phyloP scores from a whole-genome alignment of 2,888 invertebrate genomes.

The Aphodius granarius region DNA sequence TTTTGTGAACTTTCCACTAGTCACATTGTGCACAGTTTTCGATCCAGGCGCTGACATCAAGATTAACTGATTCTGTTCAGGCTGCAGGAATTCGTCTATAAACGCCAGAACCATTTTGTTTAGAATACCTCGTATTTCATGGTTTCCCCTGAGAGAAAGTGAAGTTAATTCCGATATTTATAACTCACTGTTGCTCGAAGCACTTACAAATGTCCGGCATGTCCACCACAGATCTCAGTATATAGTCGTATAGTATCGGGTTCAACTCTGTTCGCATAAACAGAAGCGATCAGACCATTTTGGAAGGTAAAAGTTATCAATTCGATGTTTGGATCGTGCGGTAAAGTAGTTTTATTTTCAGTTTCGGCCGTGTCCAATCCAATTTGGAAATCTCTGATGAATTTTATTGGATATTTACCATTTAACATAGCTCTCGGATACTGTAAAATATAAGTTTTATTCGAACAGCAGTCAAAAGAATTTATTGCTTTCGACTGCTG shows the following conservation, averaged over 20 bases:
- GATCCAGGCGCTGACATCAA: conserved; percentile 40
- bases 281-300: conserved; percentile 82
- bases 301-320: conserved; percentile 95
- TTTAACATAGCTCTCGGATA: conserved; percentile 69
- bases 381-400: conserved; percentile 85
- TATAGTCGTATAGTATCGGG: conserved; percentile 92
- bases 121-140: conserved; percentile 62
- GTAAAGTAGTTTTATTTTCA: conserved; percentile 70
- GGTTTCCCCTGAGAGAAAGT: conserved; percentile 77
- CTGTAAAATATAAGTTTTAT: conserved; percentile 55
- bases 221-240: conserved; percentile 74
- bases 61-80: conserved; percentile 67
- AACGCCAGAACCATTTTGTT: conserved; percentile 76
- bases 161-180: no score
- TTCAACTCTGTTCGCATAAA: conserved; percentile 57
- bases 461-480: background rate
- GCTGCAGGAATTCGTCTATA: conserved; percentile 79
- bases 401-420: conserved; percentile 66
- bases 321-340: conserved; percentile 68
- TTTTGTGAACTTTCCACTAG: background rate
- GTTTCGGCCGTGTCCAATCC: conserved; percentile 77
- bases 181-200: no score
- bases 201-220: conserved; percentile 31
- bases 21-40: background rate
- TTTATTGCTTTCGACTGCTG: background rate